Evolutionary conservation across 2,888 invertebrate species (phyloP).

Genomic region (Drosophila aldrichi): DNA sequence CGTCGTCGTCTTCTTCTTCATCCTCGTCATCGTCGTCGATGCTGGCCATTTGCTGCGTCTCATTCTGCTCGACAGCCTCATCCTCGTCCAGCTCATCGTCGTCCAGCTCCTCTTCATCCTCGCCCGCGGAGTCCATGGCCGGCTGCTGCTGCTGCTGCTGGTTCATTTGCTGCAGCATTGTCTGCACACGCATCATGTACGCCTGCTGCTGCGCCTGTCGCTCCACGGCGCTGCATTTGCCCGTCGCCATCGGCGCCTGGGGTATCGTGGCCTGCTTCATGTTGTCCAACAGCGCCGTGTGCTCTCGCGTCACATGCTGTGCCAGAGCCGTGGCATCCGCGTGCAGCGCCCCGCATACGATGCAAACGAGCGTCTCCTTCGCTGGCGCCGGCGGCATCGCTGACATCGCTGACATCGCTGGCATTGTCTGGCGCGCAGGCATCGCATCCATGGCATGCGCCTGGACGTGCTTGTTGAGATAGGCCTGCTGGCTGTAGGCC

Average conservation of each 20-base stretch:
- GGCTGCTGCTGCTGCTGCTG: slow-evolving; percentile 57
- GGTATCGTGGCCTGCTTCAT: slow-evolving; percentile 68
- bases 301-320: slow-evolving; percentile 82
- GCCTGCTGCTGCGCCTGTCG: slow-evolving; percentile 71
- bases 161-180: slow-evolving; percentile 73
- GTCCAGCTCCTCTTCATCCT: slow-evolving; percentile 67
- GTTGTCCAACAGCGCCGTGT: slow-evolving; percentile 82
- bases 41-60: slow-evolving; percentile 20
- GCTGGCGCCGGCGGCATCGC: slow-evolving; percentile 12
- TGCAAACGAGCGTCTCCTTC: slow-evolving; percentile 81
- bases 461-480: slow-evolving; percentile 83
- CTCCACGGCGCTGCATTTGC: slow-evolving; percentile 60
- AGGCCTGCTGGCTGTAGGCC: slow-evolving; percentile 84
- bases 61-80: slow-evolving; percentile 13
- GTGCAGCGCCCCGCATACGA: slow-evolving; percentile 83
- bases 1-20: neutral
- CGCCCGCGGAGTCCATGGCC: slow-evolving; percentile 68
- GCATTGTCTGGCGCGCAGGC: slow-evolving; percentile 11
- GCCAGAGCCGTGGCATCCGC: slow-evolving; percentile 82
- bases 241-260: slow-evolving; percentile 13
- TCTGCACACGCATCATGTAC: slow-evolving; percentile 72
- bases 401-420: neutral
- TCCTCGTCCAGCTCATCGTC: slow-evolving; percentile 34
- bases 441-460: slow-evolving; percentile 70
- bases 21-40: slow-evolving; percentile 15